These are phyloP conservation scores for Tyrannus savana DNA, from an alignment of 2,113 vertebrate genomes.

Conservation along the genomic window DNA sequence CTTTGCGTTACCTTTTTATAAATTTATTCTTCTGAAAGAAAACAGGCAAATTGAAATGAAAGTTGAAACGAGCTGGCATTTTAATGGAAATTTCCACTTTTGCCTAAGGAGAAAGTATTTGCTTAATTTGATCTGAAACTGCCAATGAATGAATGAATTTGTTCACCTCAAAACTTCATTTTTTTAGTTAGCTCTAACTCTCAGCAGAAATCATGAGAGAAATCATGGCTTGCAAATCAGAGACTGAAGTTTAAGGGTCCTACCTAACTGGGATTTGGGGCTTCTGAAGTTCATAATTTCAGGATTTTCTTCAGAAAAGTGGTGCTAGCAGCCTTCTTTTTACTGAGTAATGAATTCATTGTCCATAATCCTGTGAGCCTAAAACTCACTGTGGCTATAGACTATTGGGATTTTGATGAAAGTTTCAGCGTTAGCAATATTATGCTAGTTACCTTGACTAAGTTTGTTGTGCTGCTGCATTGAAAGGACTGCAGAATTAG, in stretches of 20 bases:
- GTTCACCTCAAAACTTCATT: background rate
- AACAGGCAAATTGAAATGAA: background rate
- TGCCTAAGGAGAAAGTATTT: slow-evolving; percentile 3
- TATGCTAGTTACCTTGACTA: background rate
- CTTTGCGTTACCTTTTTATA: background rate
- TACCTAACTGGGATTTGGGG: background rate
- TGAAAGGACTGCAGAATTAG: background rate
- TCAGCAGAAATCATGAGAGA: background rate
- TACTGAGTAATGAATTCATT: background rate
- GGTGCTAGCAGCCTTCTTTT: background rate
- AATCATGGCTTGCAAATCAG: background rate
- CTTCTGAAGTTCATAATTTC: background rate
- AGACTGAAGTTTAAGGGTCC: background rate
- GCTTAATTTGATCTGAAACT: slow-evolving; percentile 7
- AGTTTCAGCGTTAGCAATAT: background rate
- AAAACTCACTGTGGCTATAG: fast-evolving
- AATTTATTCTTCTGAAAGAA: background rate
- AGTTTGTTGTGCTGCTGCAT: background rate
- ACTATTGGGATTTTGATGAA: background rate
- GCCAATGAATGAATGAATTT: background rate
- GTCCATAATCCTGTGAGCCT: background rate
- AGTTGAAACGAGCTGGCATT: background rate
- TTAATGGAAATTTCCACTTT: slow-evolving; percentile 13
- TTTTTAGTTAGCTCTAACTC: background rate
- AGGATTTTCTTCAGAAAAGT: background rate